Conservation (phyloP, 2,888 invertebrate species). For the Resseliella maxima region DNA sequence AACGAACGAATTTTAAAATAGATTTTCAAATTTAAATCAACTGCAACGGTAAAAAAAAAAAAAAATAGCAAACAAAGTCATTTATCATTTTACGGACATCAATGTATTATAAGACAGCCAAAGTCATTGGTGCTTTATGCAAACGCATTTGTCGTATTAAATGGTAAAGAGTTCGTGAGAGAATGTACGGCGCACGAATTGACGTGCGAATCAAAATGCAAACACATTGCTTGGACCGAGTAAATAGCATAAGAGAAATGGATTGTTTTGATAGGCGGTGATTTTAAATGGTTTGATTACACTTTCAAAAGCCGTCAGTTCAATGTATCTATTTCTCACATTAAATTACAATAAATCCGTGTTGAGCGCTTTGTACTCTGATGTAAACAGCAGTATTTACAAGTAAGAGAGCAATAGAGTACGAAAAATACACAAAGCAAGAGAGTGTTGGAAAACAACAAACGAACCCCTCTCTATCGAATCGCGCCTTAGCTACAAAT, state of each 20-base stretch:
- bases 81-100: slow-evolving; percentile 39
- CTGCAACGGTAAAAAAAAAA: neutral
- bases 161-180: neutral
- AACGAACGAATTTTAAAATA: slow-evolving; percentile 19
- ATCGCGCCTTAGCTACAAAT: neutral
- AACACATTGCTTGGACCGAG: neutral
- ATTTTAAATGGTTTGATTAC: slow-evolving; percentile 53
- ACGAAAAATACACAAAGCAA: too few species aligned
- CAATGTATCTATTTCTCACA: slow-evolving; percentile 53
- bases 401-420: too few species aligned
- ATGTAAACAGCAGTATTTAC: neutral
- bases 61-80: too few species aligned
- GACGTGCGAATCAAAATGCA: slow-evolving; percentile 36
- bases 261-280: slow-evolving; percentile 55
- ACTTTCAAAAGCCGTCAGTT: neutral
- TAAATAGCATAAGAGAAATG: slow-evolving; percentile 42
- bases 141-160: slow-evolving; percentile 5
- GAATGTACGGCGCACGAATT: neutral
- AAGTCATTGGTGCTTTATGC: neutral
- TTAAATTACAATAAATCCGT: slow-evolving; percentile 25
- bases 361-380: neutral
- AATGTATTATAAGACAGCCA: neutral
- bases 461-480: neutral
- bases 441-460: neutral
- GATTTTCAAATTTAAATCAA: neutral